Base-by-base conservation (phyloP, 2,113 vertebrate species). In the Typhlomys cinereus region DNA sequence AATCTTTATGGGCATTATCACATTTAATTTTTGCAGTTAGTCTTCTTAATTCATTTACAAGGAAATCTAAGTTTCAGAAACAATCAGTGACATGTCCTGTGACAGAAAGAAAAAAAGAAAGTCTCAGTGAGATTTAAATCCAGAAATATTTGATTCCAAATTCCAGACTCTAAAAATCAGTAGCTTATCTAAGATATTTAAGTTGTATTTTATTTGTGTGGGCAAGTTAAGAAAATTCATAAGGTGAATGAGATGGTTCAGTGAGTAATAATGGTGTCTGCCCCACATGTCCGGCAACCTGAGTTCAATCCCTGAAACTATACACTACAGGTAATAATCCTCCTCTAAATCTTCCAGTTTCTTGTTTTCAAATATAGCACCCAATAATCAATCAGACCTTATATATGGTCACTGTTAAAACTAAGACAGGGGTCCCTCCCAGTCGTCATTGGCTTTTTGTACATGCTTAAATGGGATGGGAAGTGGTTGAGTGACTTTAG, bases 21-120 rank as follows among this genome's bases (percentile, higher is more conserved):
- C 13, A n/a, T 84, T 85, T 73, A 52, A 59, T 52, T 83, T 89
- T 91, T 46, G 46, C 4, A 78, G 54, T 90, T 74, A 69, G 41
- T 71, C 11, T 87, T 79, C 21, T 86, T 92, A 59, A 50, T 89
- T 86, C 62, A 90, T 25, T 93, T 86, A 67, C 57, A 67, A 84
- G 57, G 31, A 90, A 64, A 86, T 50, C 15, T 44, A 61, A 46
- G 36, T 80, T 91, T 92, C 57, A 71, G 46, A 88, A 59, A 85
- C 25, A 69, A 41, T 61, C 66, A 61, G 34, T 83, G 74, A 82
- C 48, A 61, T 67, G 7, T 41, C 64, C 10, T 71, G 25, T 76
- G n/a, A 66, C 8, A 82, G 64, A 87, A 91, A 50, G 34, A 78
- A 89, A 71, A 89, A 34, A 17, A 64, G 41, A 34, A 67, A 66